Conservation (phyloP, 1,140 invertebrate genomes). For the Trichonephila clavipes region DNA sequence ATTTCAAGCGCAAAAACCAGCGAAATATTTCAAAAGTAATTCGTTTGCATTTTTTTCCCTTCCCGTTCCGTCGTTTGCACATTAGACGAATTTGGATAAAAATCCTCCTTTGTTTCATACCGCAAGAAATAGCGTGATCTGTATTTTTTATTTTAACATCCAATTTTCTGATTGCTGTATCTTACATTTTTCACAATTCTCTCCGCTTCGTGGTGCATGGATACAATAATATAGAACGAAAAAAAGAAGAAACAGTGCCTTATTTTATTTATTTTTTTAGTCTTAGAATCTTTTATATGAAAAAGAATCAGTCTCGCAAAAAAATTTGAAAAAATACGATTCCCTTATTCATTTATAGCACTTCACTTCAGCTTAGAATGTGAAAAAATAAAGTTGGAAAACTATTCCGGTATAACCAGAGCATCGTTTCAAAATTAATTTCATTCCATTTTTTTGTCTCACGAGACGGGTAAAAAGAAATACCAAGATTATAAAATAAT, state of each 20-base stretch:
- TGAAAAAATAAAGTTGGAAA: not conserved
- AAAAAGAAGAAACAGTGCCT: not conserved
- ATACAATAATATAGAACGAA: not conserved
- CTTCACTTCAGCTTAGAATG: not conserved
- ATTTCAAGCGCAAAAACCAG: not conserved
- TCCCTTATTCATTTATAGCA: not conserved
- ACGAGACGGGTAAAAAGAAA: not conserved
- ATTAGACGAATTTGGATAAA: not conserved
- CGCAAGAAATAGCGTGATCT: not conserved
- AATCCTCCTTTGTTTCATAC: not conserved
- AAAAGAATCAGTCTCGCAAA: not conserved
- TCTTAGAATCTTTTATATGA: not conserved
- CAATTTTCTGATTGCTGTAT: not conserved
- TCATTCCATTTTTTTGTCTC: not conserved
- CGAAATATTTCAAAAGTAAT: constrained; percentile 22
- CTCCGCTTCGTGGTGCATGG: not conserved
- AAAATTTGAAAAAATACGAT: not conserved
- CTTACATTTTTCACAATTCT: constrained; percentile 12
- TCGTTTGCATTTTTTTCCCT: not conserved
- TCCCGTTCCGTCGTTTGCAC: not conserved
- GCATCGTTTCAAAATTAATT: not conserved
- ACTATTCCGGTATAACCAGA: not conserved
- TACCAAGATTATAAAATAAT: not conserved
- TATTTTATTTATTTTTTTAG: too few species aligned
- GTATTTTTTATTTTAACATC: not conserved